Conservation (phyloP, 2,797 vertebrate species). For the Oreortyx pictus region DNA sequence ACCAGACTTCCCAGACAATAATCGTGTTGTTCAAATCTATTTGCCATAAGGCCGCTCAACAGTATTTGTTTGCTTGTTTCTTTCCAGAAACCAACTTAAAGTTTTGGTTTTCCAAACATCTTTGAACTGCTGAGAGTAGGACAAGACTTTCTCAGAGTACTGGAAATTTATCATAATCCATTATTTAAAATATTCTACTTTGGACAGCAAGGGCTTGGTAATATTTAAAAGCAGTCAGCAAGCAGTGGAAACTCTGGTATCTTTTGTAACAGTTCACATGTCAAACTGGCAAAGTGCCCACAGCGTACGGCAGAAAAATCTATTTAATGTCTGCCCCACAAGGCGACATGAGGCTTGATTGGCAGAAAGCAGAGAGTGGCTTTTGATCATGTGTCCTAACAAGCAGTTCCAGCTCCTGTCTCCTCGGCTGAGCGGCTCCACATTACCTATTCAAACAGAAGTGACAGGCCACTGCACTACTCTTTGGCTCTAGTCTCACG, state of each 20-base stretch:
- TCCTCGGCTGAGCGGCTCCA: slow-evolving; percentile 91
- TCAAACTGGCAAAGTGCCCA: slow-evolving; percentile 91
- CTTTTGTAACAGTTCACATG: slow-evolving; percentile 91
- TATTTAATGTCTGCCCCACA: slow-evolving; percentile 95
- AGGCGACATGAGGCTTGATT: slow-evolving; percentile 95
- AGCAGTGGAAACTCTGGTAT: slow-evolving; percentile 82
- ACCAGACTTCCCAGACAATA: slow-evolving; percentile 46
- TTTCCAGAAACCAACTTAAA: slow-evolving; percentile 53
- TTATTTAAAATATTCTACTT: slow-evolving; percentile 78
- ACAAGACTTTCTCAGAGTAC: slow-evolving; percentile 54
- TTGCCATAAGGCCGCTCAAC: slow-evolving; percentile 19
- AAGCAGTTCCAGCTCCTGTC: slow-evolving; percentile 97
- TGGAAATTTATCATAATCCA: slow-evolving; percentile 75
- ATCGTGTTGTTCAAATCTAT: slow-evolving; percentile 52
- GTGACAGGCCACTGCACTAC: slow-evolving; percentile 91
- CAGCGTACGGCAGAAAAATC: slow-evolving; percentile 87
- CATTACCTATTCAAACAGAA: slow-evolving; percentile 99
- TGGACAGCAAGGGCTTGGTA: slow-evolving; percentile 78
- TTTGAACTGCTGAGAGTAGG: slow-evolving; percentile 62
- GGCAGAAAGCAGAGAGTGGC: slow-evolving; percentile 93
- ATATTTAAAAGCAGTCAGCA: slow-evolving; percentile 85
- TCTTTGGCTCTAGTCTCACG: slow-evolving; percentile 87
- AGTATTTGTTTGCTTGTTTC: slow-evolving; percentile 30
- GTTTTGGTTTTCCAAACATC: slow-evolving; percentile 49
- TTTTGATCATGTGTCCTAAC: slow-evolving; percentile 99